Evolutionary conservation across 2,113 vertebrate species (phyloP), one percentile per base, ranked within the genome.

Genomic region (Thalassarche chlororhynchos): DNA sequence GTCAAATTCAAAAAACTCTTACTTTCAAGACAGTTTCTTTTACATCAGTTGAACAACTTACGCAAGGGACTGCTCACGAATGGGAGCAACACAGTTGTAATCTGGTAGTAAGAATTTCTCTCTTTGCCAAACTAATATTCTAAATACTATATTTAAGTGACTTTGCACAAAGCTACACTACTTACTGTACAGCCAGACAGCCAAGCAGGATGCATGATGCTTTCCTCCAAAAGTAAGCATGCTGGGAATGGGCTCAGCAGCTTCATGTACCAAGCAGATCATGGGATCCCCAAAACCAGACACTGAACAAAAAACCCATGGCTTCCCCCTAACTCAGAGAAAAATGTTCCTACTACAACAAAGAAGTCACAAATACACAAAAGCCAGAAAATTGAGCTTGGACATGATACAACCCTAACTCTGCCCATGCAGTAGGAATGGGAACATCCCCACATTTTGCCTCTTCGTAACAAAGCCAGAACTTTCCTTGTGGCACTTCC

Each of bases 391-490:
- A 68, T 2, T 9, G 12, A 76, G 38, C 36, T 11, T 40, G 31
- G 61, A 62, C 20, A 49, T 0, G 0, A 15, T 16, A 82, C 0
- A 5, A 64, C 11, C 14, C 47, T 32, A 77, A 36, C 51, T 77
- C 34, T 55, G 29, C 8, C 77, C 5, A 0, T 28, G 52, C 70
- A 44, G 61, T 12, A 42, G n/a, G 81, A 75, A 36, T 34, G 40
- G 61, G 36, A 79, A 84, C 13, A 55, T 58, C 24, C 38, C 24
- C 15, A 42, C 18, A 11, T 7, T 84, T 79, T 47, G 38, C 17
- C 9, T 55, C 57, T 60, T 79, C 18, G 2, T n/a, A 81, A 71
- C 14, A 58, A 84, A 77, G 47, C 6, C 54, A 72, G 29, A 57
- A 68, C 34, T 72, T 78, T 44, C 17, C 34, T 34, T 25, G 29